These are phyloP conservation scores for Amblyraja radiata DNA, from an alignment of 2,797 vertebrate genomes.

Conservation along the genomic window DNA sequence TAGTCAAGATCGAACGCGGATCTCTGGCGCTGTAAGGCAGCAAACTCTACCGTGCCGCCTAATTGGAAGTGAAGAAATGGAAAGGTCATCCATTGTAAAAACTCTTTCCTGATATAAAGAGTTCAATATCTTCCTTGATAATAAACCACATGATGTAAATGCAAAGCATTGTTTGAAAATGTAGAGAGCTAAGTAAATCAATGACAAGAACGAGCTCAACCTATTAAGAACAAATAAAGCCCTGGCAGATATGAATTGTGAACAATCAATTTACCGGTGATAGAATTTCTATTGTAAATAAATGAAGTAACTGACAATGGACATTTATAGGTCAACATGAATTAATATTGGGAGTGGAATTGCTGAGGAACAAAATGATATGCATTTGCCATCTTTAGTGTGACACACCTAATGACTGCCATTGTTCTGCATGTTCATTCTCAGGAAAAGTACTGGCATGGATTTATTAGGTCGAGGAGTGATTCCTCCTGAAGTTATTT, in stretches of 20 bases:
- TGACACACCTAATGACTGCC: neutral
- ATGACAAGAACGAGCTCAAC: neutral
- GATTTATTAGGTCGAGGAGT: neutral
- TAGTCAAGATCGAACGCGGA: too few species aligned
- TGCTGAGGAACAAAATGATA: neutral
- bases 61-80: neutral
- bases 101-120: neutral
- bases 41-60: too few species aligned
- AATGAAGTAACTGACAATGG: conserved; percentile 1
- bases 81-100: neutral
- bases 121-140: neutral
- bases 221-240: conserved; percentile 15
- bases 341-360: neutral
- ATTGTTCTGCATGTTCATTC: neutral
- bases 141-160: neutral
- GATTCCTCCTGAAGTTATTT: neutral
- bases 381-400: neutral
- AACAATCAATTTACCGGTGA: neutral
- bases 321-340: neutral
- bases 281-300: neutral
- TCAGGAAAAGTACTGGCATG: neutral
- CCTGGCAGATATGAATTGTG: neutral
- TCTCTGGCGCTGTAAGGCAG: too few species aligned
- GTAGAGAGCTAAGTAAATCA: neutral
- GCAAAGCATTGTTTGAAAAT: neutral